Conservation (phyloP, 2,888 invertebrate species). For the Papilio protenor region DNA sequence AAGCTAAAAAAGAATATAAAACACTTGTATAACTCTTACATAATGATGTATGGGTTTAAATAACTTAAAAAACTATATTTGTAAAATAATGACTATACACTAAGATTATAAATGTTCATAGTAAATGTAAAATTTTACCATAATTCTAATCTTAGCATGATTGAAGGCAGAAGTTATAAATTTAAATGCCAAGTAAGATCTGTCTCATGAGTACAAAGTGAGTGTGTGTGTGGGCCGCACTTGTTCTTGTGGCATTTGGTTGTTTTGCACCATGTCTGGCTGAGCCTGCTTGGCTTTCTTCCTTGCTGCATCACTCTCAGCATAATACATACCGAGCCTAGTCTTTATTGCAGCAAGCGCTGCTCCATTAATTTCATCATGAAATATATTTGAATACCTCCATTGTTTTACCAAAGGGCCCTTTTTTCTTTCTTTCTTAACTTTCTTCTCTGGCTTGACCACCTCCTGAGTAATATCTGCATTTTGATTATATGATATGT, state of each 20-base stretch:
- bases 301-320: constrained; percentile 79
- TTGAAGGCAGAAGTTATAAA: constrained; percentile 27
- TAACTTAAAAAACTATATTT: constrained; percentile 37
- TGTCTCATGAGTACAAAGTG: constrained; percentile 69
- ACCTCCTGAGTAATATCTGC: constrained; percentile 55
- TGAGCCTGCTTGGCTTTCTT: constrained; percentile 78
- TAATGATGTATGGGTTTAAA: constrained; percentile 33
- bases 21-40: background rate
- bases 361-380: constrained; percentile 83
- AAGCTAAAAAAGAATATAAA: background rate
- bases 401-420: constrained; percentile 83
- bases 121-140: constrained; percentile 38
- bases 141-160: constrained; percentile 38
- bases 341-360: constrained; percentile 82
- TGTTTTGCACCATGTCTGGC: constrained; percentile 64
- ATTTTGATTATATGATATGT: constrained; percentile 59
- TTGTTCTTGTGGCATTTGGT: constrained; percentile 54
- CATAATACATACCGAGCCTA: constrained; percentile 80
- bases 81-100: constrained; percentile 34
- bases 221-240: constrained; percentile 75
- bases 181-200: background rate
- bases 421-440: constrained; percentile 75
- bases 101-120: constrained; percentile 29
- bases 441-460: constrained; percentile 62
- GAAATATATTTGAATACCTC: constrained; percentile 84